These are phyloP conservation scores for Panagrolaimus sp. DNA, from an alignment of 1,140 invertebrate genomes.

Conservation along the genomic window DNA sequence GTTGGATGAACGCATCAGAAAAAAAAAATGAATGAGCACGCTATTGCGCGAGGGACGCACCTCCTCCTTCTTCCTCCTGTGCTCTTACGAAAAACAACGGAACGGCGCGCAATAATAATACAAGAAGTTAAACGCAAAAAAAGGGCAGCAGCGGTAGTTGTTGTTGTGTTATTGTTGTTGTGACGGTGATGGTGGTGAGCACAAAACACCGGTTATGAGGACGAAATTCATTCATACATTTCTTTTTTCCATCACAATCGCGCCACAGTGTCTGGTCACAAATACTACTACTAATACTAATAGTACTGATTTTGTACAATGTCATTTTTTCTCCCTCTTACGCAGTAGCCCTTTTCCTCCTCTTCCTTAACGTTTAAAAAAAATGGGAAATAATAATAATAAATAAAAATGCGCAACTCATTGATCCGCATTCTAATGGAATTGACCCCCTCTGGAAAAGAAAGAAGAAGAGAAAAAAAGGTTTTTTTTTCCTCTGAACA, in stretches of 20 bases:
- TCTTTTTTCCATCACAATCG: background rate
- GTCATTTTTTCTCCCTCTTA: background rate
- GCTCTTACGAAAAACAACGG: no score
- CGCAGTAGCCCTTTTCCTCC: conserved; percentile 5
- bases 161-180: no score
- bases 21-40: no score
- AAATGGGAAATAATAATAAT: background rate
- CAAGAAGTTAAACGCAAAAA: no score
- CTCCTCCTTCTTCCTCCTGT: no score
- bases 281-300: background rate
- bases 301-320: background rate
- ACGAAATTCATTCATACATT: no score
- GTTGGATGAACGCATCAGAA: no score
- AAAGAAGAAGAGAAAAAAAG: background rate
- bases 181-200: no score
- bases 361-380: background rate
- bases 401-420: background rate
- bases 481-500: background rate
- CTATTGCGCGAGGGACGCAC: no score
- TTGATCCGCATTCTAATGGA: conserved; percentile 12
- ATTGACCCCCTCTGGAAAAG: conserved; percentile 10
- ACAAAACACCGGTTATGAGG: no score
- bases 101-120: no score
- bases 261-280: background rate
- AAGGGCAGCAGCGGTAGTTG: no score